A percentile compares a stretch with the other conserved stretches of the same genome.
Evolutionary conservation across 53 echinoderm and acorn worm genomes (phyloP).

Genomic region (Apostichopus leukothele): DNA sequence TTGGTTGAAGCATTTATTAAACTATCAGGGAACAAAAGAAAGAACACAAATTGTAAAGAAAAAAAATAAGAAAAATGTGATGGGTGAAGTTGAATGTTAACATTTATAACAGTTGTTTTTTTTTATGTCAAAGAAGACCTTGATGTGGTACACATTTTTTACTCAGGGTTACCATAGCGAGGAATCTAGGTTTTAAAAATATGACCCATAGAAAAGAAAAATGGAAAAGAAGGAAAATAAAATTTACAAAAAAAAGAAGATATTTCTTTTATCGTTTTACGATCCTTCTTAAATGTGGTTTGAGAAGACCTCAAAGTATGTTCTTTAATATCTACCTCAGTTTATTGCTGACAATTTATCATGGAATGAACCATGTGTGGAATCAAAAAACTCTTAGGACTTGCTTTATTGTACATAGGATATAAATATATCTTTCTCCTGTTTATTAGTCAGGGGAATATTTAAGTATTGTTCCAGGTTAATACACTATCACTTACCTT

Average conservation of each 20-base stretch:
- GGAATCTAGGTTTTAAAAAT: not conserved
- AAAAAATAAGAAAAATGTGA: no score
- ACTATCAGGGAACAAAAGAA: no score
- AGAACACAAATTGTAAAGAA: no score
- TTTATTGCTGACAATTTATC: constrained; percentile 29
- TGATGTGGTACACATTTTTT: constrained; percentile 32
- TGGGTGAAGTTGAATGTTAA: no score
- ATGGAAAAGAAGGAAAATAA: not conserved
- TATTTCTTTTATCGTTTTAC: not conserved
- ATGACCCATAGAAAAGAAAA: not conserved
- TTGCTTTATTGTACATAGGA: constrained; percentile 39
- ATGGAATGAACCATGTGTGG: constrained; percentile 1
- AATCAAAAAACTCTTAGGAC: constrained; percentile 30
- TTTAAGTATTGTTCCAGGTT: constrained; percentile 29
- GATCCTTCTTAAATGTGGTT: constrained; percentile 21
- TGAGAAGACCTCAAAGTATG: constrained; percentile 7
- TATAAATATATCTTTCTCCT: constrained; percentile 41
- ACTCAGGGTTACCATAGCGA: constrained; percentile 29
- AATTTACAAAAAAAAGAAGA: not conserved
- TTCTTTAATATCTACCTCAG: constrained; percentile 39
- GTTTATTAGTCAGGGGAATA: not conserved
- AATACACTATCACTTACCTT: constrained; percentile 3
- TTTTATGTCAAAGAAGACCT: not conserved
- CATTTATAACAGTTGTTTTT: not conserved
- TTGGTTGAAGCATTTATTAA: no score